phyloP scores from a whole-genome alignment of 2,888 invertebrate species.

The Arge pagana region DNA sequence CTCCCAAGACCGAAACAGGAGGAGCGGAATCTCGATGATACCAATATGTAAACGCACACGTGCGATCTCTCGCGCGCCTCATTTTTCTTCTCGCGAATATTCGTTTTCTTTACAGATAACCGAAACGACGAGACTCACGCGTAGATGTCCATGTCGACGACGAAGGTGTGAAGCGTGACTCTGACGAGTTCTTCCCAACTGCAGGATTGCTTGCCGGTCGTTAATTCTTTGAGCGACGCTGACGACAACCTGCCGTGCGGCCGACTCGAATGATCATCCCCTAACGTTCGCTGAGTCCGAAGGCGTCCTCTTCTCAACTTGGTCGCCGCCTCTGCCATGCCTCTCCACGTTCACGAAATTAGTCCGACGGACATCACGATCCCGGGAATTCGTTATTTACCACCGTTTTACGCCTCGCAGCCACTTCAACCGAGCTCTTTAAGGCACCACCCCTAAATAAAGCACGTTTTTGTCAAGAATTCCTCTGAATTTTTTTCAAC shows the following conservation, averaged over 20 bases:
- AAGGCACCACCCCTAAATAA: too few species aligned
- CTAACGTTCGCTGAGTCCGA: slow-evolving; percentile 12
- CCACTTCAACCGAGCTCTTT: too few species aligned
- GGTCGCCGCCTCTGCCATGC: too few species aligned
- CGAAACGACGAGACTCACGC: slow-evolving; percentile 9
- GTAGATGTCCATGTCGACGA: slow-evolving; percentile 12
- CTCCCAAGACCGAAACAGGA: too few species aligned
- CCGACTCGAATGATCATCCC: slow-evolving; percentile 5
- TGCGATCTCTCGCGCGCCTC: too few species aligned
- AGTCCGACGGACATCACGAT: not conserved
- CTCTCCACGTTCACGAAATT: too few species aligned
- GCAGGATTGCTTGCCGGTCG: slow-evolving; percentile 2
- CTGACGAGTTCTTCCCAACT: slow-evolving; percentile 17
- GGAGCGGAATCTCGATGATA: too few species aligned
- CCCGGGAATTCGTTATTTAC: not conserved
- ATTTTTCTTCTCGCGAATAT: too few species aligned
- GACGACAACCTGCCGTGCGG: not conserved
- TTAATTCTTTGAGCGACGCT: slow-evolving; percentile 6
- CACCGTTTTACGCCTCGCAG: not conserved
- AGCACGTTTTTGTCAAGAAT: too few species aligned
- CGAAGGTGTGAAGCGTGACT: slow-evolving; percentile 12
- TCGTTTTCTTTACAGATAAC: too few species aligned
- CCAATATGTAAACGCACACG: too few species aligned
- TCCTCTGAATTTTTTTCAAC: too few species aligned
- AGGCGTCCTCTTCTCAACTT: slow-evolving; percentile 14